Percentiles rank a stretch among this genome's conserved stretches.
These are phyloP conservation scores for Sylvia borin DNA, from an alignment of 2,797 vertebrate species.

Conservation along the genomic window DNA sequence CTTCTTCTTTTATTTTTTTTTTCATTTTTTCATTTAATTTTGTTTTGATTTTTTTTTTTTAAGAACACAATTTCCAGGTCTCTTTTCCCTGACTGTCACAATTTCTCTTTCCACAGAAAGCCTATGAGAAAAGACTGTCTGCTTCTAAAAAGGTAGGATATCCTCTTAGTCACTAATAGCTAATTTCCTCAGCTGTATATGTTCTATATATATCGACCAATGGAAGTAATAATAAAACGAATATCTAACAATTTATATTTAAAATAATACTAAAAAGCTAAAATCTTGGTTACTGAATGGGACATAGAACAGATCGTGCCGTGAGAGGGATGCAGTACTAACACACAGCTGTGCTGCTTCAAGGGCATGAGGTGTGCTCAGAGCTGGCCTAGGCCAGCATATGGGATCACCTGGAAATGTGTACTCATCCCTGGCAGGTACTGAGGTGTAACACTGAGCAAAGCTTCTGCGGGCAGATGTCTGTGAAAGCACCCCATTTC, in stretches of 20 bases:
- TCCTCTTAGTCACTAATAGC: conserved; percentile 8
- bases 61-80: neutral
- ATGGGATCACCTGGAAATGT: neutral
- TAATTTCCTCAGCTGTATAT: neutral
- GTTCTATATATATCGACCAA: neutral
- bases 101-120: conserved; percentile 63
- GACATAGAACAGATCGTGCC: neutral
- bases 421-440: neutral
- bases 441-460: neutral
- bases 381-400: neutral
- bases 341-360: neutral
- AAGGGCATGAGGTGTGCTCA: neutral
- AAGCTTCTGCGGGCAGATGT: neutral
- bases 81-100: conserved; percentile 31
- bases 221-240: neutral
- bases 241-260: neutral
- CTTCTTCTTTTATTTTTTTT: neutral
- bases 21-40: neutral
- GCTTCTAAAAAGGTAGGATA: conserved; percentile 69
- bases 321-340: neutral
- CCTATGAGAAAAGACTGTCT: conserved; percentile 56
- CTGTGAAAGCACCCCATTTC: neutral
- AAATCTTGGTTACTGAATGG: neutral
- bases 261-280: neutral
- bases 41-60: neutral